Evolutionary conservation across 2,888 invertebrate genomes (phyloP), one percentile per base, ranked within the genome.

Genomic region (Tinea trinotella): DNA sequence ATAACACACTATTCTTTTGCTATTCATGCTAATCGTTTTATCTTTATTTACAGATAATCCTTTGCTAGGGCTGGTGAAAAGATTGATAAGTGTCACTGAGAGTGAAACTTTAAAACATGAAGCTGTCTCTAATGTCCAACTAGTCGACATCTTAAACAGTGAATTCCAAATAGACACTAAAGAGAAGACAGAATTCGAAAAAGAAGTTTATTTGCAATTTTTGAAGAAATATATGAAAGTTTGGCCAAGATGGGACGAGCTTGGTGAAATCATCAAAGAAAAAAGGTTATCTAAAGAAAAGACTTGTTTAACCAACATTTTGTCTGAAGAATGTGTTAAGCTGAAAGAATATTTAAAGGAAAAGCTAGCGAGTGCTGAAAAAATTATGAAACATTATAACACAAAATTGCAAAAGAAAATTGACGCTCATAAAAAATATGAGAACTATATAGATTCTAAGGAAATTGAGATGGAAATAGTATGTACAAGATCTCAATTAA

Each of bases 211-310:
- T 46, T 57, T 83, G 5, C 74, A 71, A 12, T 63, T 80, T 0
- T 65, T 80, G 9, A 83, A 83, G 54, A 77, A 73, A 54, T 82
- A 67, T 55, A 57, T 83, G 0, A 81, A 80, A 61, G 71, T 75
- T 49, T 83, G 83, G 83, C 80, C 83, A 0, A 66, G 71, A 10
- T 83, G 83, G 83, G 75, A 81, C 13, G 68, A 68, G 0, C 68
- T 83, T 12, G 79, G 81, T 36, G 58, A 58, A 1, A 58, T 64
- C 54, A 50, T 3, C 59, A 57, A 0, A 60, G 64, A 0, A 60
- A 77, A 0, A 57, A 30, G 7, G n/a, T 1, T 30, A 2, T 10
- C 7, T 30, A 30, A 30, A 10, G 64, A 6, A 4, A 4, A 2
- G n/a, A 2, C 7, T 2, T 10, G n/a, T 7, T 10, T 30, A 30